Conservation (phyloP, 2,113 vertebrate genomes). For the Hystrix brachyura region DNA sequence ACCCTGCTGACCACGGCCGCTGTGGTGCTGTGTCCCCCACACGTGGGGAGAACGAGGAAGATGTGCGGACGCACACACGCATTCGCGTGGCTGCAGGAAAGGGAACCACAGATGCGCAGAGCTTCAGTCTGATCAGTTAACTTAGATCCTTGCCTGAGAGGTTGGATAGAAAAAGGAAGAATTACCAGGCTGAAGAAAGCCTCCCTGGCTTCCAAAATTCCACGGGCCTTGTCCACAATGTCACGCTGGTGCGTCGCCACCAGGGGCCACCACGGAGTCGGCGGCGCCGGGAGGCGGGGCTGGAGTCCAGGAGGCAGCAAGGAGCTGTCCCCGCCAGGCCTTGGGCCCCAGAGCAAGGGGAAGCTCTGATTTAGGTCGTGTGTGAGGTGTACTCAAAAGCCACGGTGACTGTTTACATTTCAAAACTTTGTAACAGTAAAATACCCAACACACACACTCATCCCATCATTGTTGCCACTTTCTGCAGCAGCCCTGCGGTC, state of each 20-base stretch:
- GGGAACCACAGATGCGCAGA: background rate
- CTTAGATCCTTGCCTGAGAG: conserved; percentile 13
- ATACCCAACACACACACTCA: too few relatives aligned
- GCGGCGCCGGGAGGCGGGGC: too few relatives aligned
- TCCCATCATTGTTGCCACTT: too few relatives aligned
- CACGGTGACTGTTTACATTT: too few relatives aligned
- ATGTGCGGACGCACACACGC: background rate
- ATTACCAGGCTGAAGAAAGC: background rate
- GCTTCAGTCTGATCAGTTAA: conserved; percentile 21
- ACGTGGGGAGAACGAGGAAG: conserved; percentile 21
- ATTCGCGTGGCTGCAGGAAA: background rate
- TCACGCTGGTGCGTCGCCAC: background rate
- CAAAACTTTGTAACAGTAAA: too few relatives aligned
- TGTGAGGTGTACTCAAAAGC: too few relatives aligned
- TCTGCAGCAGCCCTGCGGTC: too few relatives aligned
- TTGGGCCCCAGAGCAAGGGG: background rate
- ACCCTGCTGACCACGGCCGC: too few relatives aligned
- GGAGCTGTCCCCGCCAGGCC: background rate
- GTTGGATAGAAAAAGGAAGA: background rate
- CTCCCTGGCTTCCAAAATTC: background rate
- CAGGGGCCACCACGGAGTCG: too few relatives aligned
- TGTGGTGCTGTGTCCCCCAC: too few relatives aligned
- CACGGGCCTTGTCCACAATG: background rate
- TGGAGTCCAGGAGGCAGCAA: too few relatives aligned
- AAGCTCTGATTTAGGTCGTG: background rate